These are phyloP conservation scores for Illadopsis cleaveri DNA, from an alignment of 2,113 vertebrate genomes.

Conservation along the genomic window DNA sequence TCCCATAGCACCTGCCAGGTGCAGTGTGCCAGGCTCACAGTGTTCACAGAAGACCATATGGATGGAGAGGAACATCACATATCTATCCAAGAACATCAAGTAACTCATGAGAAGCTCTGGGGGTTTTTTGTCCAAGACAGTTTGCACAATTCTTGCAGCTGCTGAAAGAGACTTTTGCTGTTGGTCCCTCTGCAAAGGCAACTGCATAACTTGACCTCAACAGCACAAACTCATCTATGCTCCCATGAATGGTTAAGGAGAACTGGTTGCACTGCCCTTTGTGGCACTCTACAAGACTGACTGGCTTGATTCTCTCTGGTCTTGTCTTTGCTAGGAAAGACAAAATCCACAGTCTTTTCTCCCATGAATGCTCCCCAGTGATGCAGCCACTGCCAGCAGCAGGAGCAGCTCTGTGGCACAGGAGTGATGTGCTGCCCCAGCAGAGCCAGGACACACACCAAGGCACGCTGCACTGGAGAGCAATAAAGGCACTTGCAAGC, in stretches of 20 bases:
- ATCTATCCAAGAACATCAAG: background rate
- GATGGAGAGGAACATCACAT: background rate
- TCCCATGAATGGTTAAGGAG: background rate
- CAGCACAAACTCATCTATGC: background rate
- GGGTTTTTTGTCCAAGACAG: constrained; percentile 17
- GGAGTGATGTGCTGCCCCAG: background rate
- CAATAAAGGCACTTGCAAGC: constrained; percentile 23
- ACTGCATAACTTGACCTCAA: background rate
- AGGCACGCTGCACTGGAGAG: background rate
- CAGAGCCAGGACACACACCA: background rate
- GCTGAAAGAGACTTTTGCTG: constrained; percentile 18
- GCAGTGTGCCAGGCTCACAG: background rate
- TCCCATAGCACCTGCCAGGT: background rate
- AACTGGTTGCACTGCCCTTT: background rate
- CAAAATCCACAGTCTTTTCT: background rate
- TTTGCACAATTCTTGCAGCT: constrained; percentile 19
- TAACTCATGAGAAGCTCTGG: constrained; percentile 29
- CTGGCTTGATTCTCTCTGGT: background rate
- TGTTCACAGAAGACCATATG: background rate
- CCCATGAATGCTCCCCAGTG: background rate
- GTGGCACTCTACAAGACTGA: background rate
- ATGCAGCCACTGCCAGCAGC: background rate
- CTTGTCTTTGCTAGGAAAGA: background rate
- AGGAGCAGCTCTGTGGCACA: accelerated
- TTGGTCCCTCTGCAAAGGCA: background rate